These are phyloP conservation scores for Neodiprion lecontei DNA, from an alignment of 1,140 invertebrate genomes.

Conservation along the genomic window DNA sequence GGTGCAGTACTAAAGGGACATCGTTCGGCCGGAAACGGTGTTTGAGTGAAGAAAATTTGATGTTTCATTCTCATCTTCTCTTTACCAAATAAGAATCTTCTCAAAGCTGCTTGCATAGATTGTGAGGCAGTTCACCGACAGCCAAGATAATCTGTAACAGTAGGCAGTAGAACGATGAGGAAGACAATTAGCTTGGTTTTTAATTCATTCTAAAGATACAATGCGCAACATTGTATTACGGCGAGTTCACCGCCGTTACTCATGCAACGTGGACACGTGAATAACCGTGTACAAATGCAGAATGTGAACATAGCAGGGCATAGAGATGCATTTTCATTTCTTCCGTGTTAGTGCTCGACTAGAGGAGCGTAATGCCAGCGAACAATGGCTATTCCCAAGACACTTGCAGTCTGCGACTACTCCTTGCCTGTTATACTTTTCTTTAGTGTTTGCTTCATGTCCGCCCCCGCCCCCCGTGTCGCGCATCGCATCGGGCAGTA, in stretches of 20 bases:
- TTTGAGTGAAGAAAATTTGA: no score
- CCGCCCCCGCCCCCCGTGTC: not conserved
- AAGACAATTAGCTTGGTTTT: not conserved
- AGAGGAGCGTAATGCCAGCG: slow-evolving; percentile 4
- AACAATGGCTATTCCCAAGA: slow-evolving; percentile 35
- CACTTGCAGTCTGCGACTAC: slow-evolving; percentile 25
- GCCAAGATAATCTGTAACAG: no score
- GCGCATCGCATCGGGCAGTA: not conserved
- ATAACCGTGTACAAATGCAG: not conserved
- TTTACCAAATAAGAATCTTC: no score
- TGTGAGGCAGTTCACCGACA: no score
- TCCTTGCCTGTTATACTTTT: slow-evolving; percentile 19
- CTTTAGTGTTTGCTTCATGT: not conserved
- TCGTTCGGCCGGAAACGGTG: no score
- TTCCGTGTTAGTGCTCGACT: slow-evolving; percentile 27
- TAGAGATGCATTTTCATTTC: not conserved
- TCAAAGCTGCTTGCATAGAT: no score
- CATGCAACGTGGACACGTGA: not conserved
- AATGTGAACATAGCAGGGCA: not conserved
- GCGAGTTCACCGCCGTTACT: not conserved
- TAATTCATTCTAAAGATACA: not conserved
- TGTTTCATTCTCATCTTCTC: no score
- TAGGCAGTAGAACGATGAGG: not conserved
- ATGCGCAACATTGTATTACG: not conserved
- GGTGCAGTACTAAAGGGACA: no score